These are phyloP conservation scores for Drosophila siamana DNA, from an alignment of 2,888 invertebrate species.

Conservation along the genomic window DNA sequence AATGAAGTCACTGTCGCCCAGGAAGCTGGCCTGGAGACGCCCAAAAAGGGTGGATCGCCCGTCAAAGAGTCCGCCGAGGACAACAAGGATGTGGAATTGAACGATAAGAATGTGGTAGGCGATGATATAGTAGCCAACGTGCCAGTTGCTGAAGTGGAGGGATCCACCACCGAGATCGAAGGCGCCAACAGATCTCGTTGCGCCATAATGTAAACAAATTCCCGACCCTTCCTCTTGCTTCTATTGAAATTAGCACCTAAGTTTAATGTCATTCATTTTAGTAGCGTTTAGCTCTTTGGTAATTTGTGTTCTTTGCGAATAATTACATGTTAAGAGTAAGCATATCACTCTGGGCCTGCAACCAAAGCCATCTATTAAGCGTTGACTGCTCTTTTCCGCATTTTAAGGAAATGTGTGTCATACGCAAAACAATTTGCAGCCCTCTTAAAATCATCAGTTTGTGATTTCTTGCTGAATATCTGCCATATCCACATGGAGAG, in stretches of 20 bases:
- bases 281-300: conserved; percentile 48
- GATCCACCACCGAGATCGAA: conserved; percentile 44
- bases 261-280: conserved; percentile 42
- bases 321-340: conserved; percentile 58
- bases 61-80: conserved; percentile 23
- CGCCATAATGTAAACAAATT: conserved; percentile 59
- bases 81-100: conserved; percentile 22
- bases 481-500: neutral
- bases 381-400: conserved; percentile 21
- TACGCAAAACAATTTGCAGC: conserved; percentile 11
- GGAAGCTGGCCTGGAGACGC: conserved; percentile 68
- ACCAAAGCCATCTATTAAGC: conserved; percentile 15
- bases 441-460: neutral
- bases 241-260: conserved; percentile 29
- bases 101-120: conserved; percentile 34
- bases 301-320: conserved; percentile 59
- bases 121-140: conserved; percentile 40
- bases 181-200: conserved; percentile 59
- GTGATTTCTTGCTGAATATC: conserved; percentile 49
- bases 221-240: conserved; percentile 12
- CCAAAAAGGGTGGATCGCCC: conserved; percentile 48
- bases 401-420: conserved; percentile 15
- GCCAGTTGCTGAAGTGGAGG: conserved; percentile 22
- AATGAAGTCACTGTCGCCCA: conserved; percentile 64
- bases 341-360: conserved; percentile 13